Evolutionary conservation across 2,888 invertebrate genomes (phyloP).

Genomic region (Prostheceraeus crozeri): DNA sequence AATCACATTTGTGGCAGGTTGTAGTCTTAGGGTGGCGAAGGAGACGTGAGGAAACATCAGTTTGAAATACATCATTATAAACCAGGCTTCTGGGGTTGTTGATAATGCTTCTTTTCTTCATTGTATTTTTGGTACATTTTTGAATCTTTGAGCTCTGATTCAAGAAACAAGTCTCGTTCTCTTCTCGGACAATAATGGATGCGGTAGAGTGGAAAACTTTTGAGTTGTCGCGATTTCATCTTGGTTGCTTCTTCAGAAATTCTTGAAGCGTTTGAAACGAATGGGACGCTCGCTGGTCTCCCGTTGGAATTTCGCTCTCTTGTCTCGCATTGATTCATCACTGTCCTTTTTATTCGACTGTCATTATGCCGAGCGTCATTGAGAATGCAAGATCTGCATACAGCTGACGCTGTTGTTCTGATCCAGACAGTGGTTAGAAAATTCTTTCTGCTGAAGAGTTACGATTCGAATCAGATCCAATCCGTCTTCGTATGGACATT

Average conservation of each 20-base stretch:
- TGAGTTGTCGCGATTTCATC: background rate
- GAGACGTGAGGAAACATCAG: background rate
- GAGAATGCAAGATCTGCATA: too few species aligned
- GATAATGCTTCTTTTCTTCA: slow-evolving; percentile 3
- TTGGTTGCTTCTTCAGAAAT: slow-evolving; percentile 2
- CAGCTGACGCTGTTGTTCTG: too few species aligned
- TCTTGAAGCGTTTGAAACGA: too few species aligned
- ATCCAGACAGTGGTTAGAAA: too few species aligned
- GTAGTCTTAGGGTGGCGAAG: slow-evolving; percentile 23
- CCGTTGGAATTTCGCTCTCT: too few species aligned
- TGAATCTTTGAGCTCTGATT: background rate
- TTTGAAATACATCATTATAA: background rate
- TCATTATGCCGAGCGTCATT: too few species aligned
- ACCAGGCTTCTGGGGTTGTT: background rate
- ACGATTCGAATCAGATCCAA: too few species aligned
- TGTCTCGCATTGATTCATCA: too few species aligned
- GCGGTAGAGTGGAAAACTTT: slow-evolving; percentile 11
- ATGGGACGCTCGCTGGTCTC: too few species aligned
- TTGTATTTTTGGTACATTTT: slow-evolving; percentile 15
- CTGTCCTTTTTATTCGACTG: too few species aligned
- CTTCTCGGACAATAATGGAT: slow-evolving; percentile 7
- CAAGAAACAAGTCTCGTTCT: slow-evolving; percentile 10
- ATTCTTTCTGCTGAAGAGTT: too few species aligned
- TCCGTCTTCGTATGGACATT: too few species aligned
- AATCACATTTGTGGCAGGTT: slow-evolving; percentile 15